Evolutionary conservation across 1,140 invertebrate genomes (phyloP).

Genomic region (Eurosta solidaginis): DNA sequence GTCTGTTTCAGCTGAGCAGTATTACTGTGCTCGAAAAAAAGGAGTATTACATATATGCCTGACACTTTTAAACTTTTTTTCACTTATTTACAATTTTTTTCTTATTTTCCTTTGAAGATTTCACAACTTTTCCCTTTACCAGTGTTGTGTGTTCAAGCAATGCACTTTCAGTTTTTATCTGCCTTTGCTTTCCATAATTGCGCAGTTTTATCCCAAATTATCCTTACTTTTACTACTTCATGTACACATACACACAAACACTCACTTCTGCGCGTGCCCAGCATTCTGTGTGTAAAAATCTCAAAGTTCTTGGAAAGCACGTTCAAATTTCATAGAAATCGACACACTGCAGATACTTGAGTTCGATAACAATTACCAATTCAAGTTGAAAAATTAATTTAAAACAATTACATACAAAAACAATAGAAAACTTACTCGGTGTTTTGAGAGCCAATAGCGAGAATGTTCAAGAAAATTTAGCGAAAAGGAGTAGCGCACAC

Average conservation of each 20-base stretch:
- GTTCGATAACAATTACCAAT: constrained; percentile 27
- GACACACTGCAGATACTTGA: constrained; percentile 23
- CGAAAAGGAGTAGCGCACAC: not conserved
- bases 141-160: not conserved
- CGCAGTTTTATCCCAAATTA: not conserved
- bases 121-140: not conserved
- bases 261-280: not conserved
- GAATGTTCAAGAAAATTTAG: not conserved
- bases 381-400: constrained; percentile 14
- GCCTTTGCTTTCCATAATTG: constrained; percentile 13
- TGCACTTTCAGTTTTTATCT: constrained; percentile 8
- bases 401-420: constrained; percentile 23
- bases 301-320: not conserved
- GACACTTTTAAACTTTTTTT: not conserved
- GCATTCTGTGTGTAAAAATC: not conserved
- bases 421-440: not conserved
- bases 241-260: not conserved
- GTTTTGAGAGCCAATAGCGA: not conserved
- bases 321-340: not conserved
- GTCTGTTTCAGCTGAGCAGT: too few species aligned
- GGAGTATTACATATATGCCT: not conserved
- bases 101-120: not conserved
- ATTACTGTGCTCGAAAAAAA: too few species aligned
- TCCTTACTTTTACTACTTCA: not conserved
- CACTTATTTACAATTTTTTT: not conserved